Evolutionary conservation across 2,797 vertebrate species (phyloP).

Genomic region (Scolopax bukidnonensis): DNA sequence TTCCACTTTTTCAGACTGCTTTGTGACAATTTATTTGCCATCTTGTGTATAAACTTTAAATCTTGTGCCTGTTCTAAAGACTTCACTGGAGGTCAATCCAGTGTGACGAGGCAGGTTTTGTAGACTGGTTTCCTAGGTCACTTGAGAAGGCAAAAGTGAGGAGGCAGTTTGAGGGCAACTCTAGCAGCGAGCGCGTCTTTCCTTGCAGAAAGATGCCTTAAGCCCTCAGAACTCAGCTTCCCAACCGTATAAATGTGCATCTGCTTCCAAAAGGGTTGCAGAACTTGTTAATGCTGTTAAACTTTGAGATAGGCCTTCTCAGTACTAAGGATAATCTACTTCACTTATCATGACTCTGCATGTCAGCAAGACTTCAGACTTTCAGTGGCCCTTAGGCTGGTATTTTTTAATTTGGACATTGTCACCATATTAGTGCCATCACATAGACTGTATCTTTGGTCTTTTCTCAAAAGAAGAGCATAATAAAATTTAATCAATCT

Average conservation of each 20-base stretch:
- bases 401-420: background rate
- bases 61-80: background rate
- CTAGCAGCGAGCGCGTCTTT: rapidly evolving
- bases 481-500: background rate
- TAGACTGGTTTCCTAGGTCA: background rate
- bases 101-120: background rate
- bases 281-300: background rate
- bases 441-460: background rate
- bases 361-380: background rate
- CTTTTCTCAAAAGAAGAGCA: background rate
- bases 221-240: background rate
- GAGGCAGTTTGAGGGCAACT: background rate
- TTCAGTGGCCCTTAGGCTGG: background rate
- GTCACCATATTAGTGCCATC: background rate
- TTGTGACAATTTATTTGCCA: background rate
- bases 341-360: background rate
- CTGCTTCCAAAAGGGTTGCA: background rate
- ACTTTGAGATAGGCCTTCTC: background rate
- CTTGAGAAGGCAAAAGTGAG: background rate
- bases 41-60: background rate
- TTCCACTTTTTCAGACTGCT: background rate
- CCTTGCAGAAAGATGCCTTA: background rate
- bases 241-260: background rate
- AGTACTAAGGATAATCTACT: background rate
- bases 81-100: rapidly evolving